Evolutionary conservation across 2,888 invertebrate species (phyloP).

Genomic region (Taphrorychus bicolor): DNA sequence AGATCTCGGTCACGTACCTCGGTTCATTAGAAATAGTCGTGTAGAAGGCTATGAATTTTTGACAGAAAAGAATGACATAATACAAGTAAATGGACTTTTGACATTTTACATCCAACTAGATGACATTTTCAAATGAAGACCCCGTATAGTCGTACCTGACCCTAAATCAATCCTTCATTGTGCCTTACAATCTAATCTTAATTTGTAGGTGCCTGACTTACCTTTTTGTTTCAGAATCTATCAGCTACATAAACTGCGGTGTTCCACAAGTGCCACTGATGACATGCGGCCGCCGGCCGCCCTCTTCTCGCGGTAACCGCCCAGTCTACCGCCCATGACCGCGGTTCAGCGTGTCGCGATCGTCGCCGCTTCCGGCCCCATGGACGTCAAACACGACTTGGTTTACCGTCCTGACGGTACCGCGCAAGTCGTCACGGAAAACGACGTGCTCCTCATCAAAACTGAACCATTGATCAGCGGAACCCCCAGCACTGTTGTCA

Average conservation of each 20-base stretch:
- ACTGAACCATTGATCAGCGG: slow-evolving; percentile 58
- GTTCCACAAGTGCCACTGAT: slow-evolving; percentile 8
- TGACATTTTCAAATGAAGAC: no score
- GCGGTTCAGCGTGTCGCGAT: slow-evolving; percentile 49
- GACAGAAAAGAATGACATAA: no score
- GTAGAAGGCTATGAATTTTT: no score
- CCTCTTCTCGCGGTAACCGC: slow-evolving; percentile 47
- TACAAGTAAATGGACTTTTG: no score
- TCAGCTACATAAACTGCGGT: background rate
- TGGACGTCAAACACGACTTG: slow-evolving; percentile 73
- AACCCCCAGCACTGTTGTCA: slow-evolving; percentile 49
- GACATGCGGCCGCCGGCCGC: slow-evolving; percentile 35
- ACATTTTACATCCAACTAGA: no score
- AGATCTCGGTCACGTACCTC: no score
- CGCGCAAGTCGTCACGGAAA: slow-evolving; percentile 54
- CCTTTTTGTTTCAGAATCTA: slow-evolving; percentile 8
- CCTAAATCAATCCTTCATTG: background rate
- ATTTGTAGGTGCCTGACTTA: background rate
- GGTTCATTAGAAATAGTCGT: no score
- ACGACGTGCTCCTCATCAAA: slow-evolving; percentile 61
- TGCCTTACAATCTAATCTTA: background rate
- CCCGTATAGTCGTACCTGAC: no score
- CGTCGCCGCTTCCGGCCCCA: slow-evolving; percentile 52
- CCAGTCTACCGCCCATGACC: slow-evolving; percentile 51
- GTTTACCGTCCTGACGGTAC: slow-evolving; percentile 59